Conservation (phyloP, 2,113 vertebrate genomes). For the Eulemur rufifrons region DNA sequence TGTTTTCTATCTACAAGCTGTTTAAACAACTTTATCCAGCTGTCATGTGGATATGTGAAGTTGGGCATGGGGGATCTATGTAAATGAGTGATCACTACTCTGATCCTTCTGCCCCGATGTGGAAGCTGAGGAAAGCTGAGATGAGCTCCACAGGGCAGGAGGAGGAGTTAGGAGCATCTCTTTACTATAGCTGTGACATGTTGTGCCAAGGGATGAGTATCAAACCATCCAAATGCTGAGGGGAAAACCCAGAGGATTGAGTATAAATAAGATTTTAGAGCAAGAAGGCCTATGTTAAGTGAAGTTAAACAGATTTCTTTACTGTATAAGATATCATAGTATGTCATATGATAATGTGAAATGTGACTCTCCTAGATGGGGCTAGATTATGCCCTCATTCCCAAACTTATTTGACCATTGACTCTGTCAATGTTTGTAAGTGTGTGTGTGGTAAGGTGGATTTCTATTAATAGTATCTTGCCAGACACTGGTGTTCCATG, state of each 20-base stretch:
- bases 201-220: neutral
- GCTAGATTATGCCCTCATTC: neutral
- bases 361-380: neutral
- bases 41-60: constrained; percentile 4
- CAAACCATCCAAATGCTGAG: neutral
- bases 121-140: neutral
- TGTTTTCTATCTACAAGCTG: constrained; percentile 5
- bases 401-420: neutral
- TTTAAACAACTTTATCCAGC: constrained; percentile 46
- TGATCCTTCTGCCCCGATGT: neutral
- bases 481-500: neutral
- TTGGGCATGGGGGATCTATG: neutral
- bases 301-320: neutral
- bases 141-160: neutral
- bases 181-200: neutral
- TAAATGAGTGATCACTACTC: constrained; percentile 10
- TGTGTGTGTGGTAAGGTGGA: neutral
- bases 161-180: neutral
- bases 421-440: neutral
- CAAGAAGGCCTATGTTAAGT: neutral
- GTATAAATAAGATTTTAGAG: neutral
- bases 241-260: neutral
- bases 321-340: neutral
- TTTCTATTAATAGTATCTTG: neutral
- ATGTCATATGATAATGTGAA: constrained; percentile 12